A percentile compares a stretch with the other conserved stretches of the same genome.
phyloP scores from a whole-genome alignment of 2,113 vertebrate species.

The Thalassarche chlororhynchos region DNA sequence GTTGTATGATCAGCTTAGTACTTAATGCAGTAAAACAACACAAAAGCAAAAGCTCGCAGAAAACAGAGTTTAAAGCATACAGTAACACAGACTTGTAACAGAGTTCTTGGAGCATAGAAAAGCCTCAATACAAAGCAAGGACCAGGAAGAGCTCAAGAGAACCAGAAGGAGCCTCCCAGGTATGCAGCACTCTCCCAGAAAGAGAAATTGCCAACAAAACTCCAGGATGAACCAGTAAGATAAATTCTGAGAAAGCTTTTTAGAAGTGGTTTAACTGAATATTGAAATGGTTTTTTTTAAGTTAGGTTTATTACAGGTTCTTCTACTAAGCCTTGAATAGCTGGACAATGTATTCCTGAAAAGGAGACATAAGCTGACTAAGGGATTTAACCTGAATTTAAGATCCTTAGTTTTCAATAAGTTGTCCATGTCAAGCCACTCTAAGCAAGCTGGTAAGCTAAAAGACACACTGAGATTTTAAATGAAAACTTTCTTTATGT shows the following conservation, averaged over 20 bases:
- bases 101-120: not conserved
- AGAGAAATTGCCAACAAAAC: not conserved
- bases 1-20: not conserved
- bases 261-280: not conserved
- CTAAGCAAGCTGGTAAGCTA: not conserved
- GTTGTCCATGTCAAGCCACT: not conserved
- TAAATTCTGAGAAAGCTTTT: not conserved
- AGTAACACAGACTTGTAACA: not conserved
- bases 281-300: not conserved
- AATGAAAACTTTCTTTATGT: conserved; percentile 28
- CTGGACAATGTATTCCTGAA: not conserved
- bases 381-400: conserved; percentile 30
- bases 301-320: not conserved
- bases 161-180: not conserved
- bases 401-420: conserved; percentile 41
- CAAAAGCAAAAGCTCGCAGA: not conserved
- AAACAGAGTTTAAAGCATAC: not conserved
- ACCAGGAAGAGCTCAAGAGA: not conserved
- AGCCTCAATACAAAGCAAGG: not conserved
- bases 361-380: conserved; percentile 18
- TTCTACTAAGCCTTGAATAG: conserved; percentile 7
- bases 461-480: conserved; percentile 6
- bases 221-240: not conserved
- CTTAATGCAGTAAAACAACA: not conserved
- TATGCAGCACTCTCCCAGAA: not conserved